phyloP scores from a whole-genome alignment of 2,888 invertebrate genomes.

The Fragum sueziense region DNA sequence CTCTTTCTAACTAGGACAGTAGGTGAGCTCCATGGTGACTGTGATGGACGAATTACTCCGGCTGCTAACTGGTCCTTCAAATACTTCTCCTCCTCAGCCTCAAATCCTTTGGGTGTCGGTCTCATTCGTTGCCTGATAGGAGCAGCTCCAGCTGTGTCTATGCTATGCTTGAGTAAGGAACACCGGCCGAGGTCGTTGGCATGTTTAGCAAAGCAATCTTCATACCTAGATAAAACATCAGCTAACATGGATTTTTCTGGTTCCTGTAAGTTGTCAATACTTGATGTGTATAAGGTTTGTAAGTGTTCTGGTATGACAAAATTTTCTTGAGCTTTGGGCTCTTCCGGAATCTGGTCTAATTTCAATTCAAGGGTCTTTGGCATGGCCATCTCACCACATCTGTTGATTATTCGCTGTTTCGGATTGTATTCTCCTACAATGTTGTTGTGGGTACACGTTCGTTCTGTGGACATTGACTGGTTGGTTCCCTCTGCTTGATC shows the following conservation, averaged over 20 bases:
- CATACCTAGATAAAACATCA: not conserved
- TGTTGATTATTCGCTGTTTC: not conserved
- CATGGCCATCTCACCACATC: not conserved
- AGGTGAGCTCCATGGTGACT: constrained; percentile 30
- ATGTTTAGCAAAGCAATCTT: not conserved
- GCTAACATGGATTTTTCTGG: not conserved
- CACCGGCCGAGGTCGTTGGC: constrained; percentile 29
- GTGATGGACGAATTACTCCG: constrained; percentile 20
- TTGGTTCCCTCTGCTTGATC: not conserved
- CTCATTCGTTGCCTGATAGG: constrained; percentile 30
- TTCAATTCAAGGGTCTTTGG: not conserved
- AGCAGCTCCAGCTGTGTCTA: constrained; percentile 26
- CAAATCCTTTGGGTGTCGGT: constrained; percentile 10
- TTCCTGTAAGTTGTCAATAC: not conserved
- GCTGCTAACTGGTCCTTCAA: constrained; percentile 24
- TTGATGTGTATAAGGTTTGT: not conserved
- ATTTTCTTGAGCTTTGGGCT: not conserved
- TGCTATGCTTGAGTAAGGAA: constrained; percentile 23
- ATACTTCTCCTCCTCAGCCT: constrained; percentile 34
- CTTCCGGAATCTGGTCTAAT: not conserved
- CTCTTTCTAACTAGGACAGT: constrained; percentile 35
- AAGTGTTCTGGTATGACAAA: not conserved
- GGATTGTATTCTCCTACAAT: not conserved
- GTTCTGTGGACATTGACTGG: not conserved
- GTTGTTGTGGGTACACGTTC: not conserved